A percentile compares a stretch with the other conserved stretches of the same genome.
Evolutionary conservation across 2,888 invertebrate species (phyloP).

Genomic region (Teleogryllus oceanicus): DNA sequence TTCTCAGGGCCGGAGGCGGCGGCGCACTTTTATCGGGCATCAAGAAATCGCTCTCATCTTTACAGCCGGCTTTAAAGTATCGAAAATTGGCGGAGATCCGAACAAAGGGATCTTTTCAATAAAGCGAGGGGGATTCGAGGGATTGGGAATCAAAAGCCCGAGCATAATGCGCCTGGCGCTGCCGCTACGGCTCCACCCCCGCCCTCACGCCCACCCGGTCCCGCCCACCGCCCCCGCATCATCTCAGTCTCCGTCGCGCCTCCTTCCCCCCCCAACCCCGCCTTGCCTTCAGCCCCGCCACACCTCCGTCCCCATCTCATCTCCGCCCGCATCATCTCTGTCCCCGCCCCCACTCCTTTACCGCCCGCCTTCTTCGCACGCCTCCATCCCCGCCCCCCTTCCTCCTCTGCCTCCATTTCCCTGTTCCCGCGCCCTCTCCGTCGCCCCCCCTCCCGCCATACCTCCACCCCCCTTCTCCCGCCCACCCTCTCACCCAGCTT

Average conservation of each 20-base stretch:
- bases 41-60: background rate
- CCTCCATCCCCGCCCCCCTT: background rate
- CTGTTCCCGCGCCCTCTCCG: background rate
- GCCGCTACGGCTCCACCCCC: background rate
- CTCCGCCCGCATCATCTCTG: too few species aligned
- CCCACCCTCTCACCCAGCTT: too few species aligned
- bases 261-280: too few species aligned
- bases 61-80: background rate
- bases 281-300: too few species aligned
- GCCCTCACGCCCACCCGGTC: background rate
- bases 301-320: too few species aligned
- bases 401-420: background rate
- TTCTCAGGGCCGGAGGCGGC: background rate
- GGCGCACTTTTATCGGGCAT: constrained; percentile 4
- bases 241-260: too few species aligned
- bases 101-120: constrained; percentile 18
- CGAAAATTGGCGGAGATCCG: constrained; percentile 9
- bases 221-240: background rate
- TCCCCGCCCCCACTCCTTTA: too few species aligned
- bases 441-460: background rate
- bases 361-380: too few species aligned
- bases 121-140: constrained; percentile 18
- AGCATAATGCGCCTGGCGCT: background rate
- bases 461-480: too few species aligned
- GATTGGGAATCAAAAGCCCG: background rate